phyloP scores from a whole-genome alignment of 1,140 invertebrate species.

The Pomacea maculata region DNA sequence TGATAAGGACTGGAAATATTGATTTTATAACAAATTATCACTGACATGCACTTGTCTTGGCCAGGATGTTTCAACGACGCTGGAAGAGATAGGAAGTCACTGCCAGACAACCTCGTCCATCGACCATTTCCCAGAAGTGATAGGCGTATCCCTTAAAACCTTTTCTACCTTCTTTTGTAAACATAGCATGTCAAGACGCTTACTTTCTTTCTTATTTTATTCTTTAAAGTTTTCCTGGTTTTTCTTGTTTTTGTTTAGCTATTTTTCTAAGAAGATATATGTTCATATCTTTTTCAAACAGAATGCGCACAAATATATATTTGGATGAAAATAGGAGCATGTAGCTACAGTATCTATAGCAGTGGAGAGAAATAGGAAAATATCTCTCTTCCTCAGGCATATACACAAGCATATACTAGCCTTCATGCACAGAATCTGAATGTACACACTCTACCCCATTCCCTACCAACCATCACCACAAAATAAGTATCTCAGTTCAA shows the following conservation, averaged over 20 bases:
- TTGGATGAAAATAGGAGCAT: neutral
- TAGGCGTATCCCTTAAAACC: conserved; percentile 58
- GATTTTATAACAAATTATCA: no score
- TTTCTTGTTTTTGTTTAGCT: neutral
- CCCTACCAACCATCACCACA: no score
- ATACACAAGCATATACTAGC: no score
- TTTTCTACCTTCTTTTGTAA: neutral
- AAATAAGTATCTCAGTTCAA: no score
- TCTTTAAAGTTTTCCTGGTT: neutral
- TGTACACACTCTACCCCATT: no score
- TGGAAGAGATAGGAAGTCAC: conserved; percentile 53
- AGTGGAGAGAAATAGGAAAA: no score
- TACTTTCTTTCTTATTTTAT: neutral
- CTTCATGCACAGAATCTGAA: no score
- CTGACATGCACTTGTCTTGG: neutral
- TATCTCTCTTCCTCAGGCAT: no score
- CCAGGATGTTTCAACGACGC: conserved; percentile 54
- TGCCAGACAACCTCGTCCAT: conserved; percentile 39
- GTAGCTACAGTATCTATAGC: no score
- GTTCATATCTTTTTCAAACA: neutral
- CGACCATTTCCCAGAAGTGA: conserved; percentile 59
- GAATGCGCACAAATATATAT: neutral
- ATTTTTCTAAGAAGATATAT: neutral
- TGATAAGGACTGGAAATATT: no score
- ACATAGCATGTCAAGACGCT: neutral